Evolutionary conservation across 1,140 invertebrate genomes (phyloP).

Genomic region (Episyrphus balteatus): DNA sequence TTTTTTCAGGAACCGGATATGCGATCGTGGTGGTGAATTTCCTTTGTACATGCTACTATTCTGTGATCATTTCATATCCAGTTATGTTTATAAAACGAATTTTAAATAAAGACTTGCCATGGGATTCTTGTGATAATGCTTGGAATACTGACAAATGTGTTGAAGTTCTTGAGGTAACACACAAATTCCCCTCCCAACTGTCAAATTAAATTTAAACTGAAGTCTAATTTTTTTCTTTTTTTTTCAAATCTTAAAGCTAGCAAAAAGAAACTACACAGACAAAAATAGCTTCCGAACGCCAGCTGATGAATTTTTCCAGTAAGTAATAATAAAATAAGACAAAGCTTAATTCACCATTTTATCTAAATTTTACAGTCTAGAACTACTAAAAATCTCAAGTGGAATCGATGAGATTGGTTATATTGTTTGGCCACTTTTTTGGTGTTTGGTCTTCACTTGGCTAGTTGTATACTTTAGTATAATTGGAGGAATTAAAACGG

Average conservation of each 20-base stretch:
- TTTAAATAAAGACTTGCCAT: conserved; percentile 20
- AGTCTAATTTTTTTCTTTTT: not conserved
- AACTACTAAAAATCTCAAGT: conserved; percentile 54
- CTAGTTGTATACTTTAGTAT: conserved; percentile 67
- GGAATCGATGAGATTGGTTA: conserved; percentile 54
- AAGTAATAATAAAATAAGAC: conserved; percentile 34
- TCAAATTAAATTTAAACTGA: not conserved
- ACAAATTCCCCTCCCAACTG: not conserved
- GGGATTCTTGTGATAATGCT: conserved; percentile 40
- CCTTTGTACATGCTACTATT: conserved; percentile 87
- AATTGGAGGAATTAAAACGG: conserved; percentile 66
- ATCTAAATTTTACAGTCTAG: conserved; percentile 43
- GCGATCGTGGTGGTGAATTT: conserved; percentile 77
- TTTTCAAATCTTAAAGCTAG: not conserved
- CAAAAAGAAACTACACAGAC: conserved; percentile 6
- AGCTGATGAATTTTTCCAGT: conserved; percentile 80
- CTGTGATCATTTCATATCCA: conserved; percentile 85
- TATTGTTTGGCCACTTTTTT: conserved; percentile 61
- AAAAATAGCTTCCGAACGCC: conserved; percentile 45
- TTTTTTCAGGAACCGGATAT: conserved; percentile 60
- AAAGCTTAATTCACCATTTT: not conserved
- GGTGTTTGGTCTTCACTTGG: conserved; percentile 61
- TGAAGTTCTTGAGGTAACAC: conserved; percentile 26
- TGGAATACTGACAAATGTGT: conserved; percentile 78
- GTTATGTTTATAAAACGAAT: conserved; percentile 73